Evolutionary conservation across 2,888 invertebrate species (phyloP), one percentile per base, ranked within the genome.

Genomic region (Lochmaea capreae): DNA sequence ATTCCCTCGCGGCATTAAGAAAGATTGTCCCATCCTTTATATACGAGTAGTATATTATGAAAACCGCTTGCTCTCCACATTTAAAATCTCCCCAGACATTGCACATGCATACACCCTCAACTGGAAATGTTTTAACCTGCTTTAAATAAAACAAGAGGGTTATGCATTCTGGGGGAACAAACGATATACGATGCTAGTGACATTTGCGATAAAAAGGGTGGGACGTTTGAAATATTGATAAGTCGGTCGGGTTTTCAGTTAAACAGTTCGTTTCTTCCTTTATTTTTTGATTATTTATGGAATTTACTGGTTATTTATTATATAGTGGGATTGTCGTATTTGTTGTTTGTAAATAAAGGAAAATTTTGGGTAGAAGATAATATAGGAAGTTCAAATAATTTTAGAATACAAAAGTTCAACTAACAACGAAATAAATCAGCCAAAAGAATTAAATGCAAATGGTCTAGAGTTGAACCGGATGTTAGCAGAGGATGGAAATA

Each of bases 131-230:
- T 59, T 59, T 59, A 59, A 59, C 59, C 39, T 59, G 59, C 59
- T 59, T 59, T 59, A 59, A 59, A 59, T 59, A 59, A 59, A 59
- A 33, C 59, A 33, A 59, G 59, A 57, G 59, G 59, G 59, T 26
- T 33, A 59, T 59, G 59, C 59, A 59, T 59, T 26, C 59, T 33
- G 33, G 59, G 26, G 3, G 33, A 33, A 59, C 59, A 33, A 59
- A 59, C 59, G 59, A 59, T 26, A 39, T 59, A 59, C 59, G 22
- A 33, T 39, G 59, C 22, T n/a, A 33, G 59, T 59, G 59, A 59
- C 59, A 59, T 26, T 59, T 39, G 59, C 59, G 33, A 59, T 59
- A 33, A 59, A 59, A 59, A 59, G 33, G 59, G 59, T 14, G 22
- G 26, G 26, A 59, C 22, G 14, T 14, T 22, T 59, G n/a, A 59